A percentile compares a stretch with the other conserved stretches of the same genome.
These are phyloP conservation scores for Darevskia mixta DNA, from an alignment of 2,797 vertebrate genomes.

Conservation along the genomic window DNA sequence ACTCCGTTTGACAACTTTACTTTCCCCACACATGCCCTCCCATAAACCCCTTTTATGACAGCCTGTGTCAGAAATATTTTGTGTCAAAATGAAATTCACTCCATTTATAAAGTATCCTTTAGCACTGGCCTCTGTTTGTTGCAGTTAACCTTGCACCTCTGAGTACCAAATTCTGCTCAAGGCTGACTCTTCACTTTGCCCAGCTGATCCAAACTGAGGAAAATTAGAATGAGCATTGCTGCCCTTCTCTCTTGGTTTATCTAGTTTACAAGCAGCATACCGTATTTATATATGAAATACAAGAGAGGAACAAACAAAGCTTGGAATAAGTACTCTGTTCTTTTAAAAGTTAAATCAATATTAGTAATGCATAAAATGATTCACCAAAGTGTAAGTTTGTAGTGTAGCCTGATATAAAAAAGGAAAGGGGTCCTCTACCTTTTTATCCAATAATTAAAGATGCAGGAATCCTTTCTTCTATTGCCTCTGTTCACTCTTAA, in stretches of 20 bases:
- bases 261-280: conserved; percentile 21
- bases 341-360: no score
- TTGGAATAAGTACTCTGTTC: neutral
- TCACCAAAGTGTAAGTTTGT: no score
- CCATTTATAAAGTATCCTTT: conserved; percentile 26
- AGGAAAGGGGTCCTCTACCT: no score
- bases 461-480: no score
- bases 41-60: conserved; percentile 12
- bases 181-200: conserved; percentile 39
- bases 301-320: neutral
- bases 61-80: conserved; percentile 44
- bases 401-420: no score
- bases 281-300: neutral
- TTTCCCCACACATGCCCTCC: neutral
- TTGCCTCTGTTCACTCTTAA: no score
- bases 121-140: conserved; percentile 33
- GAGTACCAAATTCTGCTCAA: conserved; percentile 27
- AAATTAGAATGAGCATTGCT: conserved; percentile 9
- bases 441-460: no score
- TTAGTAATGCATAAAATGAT: no score
- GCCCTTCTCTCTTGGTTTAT: conserved; percentile 23
- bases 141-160: conserved; percentile 48
- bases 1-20: conserved; percentile 20
- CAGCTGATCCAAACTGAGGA: conserved; percentile 30
- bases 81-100: conserved; percentile 21